Percentiles rank a stretch among this genome's conserved stretches.
phyloP scores from a whole-genome alignment of 2,113 vertebrate genomes.

The Lepus americanus region DNA sequence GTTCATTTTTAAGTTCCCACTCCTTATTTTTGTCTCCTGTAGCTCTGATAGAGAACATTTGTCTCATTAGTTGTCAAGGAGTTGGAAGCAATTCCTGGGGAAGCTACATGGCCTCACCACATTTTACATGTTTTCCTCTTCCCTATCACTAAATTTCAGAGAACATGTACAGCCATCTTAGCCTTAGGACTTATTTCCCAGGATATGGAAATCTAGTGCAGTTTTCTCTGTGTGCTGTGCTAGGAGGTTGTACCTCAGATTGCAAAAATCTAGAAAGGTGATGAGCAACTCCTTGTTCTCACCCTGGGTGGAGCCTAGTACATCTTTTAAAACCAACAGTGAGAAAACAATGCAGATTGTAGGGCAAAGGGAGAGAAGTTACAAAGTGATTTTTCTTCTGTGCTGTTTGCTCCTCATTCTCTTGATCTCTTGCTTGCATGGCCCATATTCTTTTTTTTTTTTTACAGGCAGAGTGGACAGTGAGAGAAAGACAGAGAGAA shows the following conservation, averaged over 20 bases:
- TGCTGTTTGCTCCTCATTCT: background rate
- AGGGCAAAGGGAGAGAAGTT: background rate
- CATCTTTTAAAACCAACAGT: background rate
- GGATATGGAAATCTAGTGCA: background rate
- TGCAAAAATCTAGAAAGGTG: background rate
- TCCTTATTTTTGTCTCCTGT: background rate
- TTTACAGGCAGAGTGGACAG: too few relatives aligned
- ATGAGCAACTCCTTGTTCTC: background rate
- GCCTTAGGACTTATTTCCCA: conserved; percentile 45
- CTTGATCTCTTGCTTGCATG: background rate
- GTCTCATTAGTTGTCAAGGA: conserved; percentile 1
- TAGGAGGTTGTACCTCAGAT: background rate
- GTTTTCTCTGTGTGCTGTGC: background rate
- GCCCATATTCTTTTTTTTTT: too few relatives aligned
- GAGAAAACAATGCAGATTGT: background rate
- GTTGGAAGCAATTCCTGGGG: background rate
- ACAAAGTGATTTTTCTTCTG: background rate
- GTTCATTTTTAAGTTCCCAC: background rate
- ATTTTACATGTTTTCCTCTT: background rate
- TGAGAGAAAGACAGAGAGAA: too few relatives aligned
- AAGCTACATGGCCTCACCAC: background rate
- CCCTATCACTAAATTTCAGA: conserved; percentile 32
- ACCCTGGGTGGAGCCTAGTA: background rate
- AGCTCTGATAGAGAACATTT: background rate
- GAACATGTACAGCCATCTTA: conserved; percentile 62